Evolutionary conservation across 2,888 invertebrate species (phyloP).

Genomic region (Danaus chrysippus): DNA sequence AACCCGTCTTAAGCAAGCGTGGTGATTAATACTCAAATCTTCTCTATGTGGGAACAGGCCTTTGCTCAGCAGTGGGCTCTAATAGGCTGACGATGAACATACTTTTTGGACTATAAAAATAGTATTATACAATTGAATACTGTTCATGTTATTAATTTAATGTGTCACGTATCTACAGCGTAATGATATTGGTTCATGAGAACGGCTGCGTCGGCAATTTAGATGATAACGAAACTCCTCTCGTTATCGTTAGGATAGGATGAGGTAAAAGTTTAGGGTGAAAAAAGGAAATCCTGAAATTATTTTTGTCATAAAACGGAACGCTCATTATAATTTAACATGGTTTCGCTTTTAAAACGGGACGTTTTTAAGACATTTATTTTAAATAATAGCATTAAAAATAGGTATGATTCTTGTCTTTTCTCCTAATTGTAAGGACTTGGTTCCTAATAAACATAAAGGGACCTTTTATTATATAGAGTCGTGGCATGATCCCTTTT

Average conservation of each 20-base stretch:
- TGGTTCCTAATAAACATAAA: slow-evolving; percentile 20
- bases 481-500: slow-evolving; percentile 20
- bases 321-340: too few relatives aligned
- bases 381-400: neutral
- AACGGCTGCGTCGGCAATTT: slow-evolving; percentile 6
- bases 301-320: too few relatives aligned
- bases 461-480: slow-evolving; percentile 22
- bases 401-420: neutral
- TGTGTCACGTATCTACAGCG: neutral
- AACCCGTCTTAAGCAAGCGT: too few relatives aligned
- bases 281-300: slow-evolving; percentile 1
- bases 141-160: neutral
- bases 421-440: slow-evolving; percentile 9
- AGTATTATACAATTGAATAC: neutral
- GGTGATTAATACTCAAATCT: too few relatives aligned
- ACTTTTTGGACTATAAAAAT: neutral
- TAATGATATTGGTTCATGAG: neutral
- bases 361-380: neutral
- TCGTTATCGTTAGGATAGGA: neutral
- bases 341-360: too few relatives aligned
- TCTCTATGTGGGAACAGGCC: too few relatives aligned
- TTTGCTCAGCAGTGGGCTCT: too few relatives aligned
- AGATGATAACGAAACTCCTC: slow-evolving; percentile 2
- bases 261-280: neutral
- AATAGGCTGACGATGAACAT: too few relatives aligned